Base-by-base conservation (phyloP, 53 echinoderm and acorn worm genomes). In the Paracentrotus lividus region DNA sequence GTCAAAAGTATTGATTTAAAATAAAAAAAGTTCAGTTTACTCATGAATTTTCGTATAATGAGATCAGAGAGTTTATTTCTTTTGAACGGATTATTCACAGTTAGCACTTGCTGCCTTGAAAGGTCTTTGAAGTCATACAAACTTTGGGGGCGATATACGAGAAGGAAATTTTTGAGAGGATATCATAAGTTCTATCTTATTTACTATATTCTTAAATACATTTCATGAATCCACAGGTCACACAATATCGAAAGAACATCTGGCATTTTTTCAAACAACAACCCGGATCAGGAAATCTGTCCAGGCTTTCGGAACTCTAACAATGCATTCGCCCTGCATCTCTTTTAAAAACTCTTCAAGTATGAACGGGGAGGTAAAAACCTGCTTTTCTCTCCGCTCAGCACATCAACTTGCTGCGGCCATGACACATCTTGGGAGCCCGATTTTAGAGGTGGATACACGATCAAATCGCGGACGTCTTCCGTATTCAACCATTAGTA, bases 401-500 rank as follows among this genome's bases (percentile, higher is more conserved):
- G 91, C 76, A 91, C n/a, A 75, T 18, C 76, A 75, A 3, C 72
- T 95, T 0, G 95, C 96, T 57, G 94, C 97, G 12, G 94, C 96
- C 14, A 97, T 97, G 96, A 96, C 97, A 3, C 78, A 92, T 36
- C 93, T 96, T 18, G n/a, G 98, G 98, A 65, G 97, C 98, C n/a
- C 78, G n/a, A n/a, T n/a, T n/a, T n/a, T n/a, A n/a, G 94, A 32
- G 97, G 95, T 32, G 87, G 96, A 47, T 97, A 97, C 34, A 90
- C 96, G 1, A 67, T 42, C 97, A 98, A 75, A 98, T 98, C 54
- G 58, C 56, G 6, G 81, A 96, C 0, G 97, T 97, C 13, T 67
- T 98, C 23, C 76, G 93, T 21, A 94, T 96, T 65, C 75, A 86
- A 15, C 26, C 84, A 16, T 32, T 94, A 1, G n/a, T n/a, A n/a